Conservation (phyloP, 2,797 vertebrate genomes). For the Sebastes nivosus region DNA sequence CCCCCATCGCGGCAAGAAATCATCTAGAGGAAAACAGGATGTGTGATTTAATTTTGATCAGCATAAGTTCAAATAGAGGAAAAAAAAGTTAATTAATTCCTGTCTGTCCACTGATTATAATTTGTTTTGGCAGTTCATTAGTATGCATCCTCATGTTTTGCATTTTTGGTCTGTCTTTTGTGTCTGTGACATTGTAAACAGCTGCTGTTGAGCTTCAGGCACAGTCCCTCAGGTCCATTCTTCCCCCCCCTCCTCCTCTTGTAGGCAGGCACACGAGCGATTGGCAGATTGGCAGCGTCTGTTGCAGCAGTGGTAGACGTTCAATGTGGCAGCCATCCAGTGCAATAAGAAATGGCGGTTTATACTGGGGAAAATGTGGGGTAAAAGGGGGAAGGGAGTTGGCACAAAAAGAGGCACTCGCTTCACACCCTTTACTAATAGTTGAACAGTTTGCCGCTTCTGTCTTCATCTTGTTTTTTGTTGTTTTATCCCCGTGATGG, state of each 20-base stretch:
- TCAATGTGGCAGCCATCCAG: slow-evolving; percentile 72
- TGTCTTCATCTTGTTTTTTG: slow-evolving; percentile 63
- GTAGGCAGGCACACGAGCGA: slow-evolving; percentile 57
- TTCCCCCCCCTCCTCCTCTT: slow-evolving; percentile 43
- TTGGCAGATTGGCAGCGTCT: slow-evolving; percentile 83
- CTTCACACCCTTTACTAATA: slow-evolving; percentile 64
- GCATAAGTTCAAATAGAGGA: slow-evolving; percentile 24
- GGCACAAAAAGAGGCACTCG: slow-evolving; percentile 65
- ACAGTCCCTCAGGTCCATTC: slow-evolving; percentile 79
- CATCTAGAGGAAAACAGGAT: slow-evolving; percentile 2
- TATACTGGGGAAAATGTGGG: slow-evolving; percentile 61
- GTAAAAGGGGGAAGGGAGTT: slow-evolving; percentile 48
- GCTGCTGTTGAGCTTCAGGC: slow-evolving; percentile 81
- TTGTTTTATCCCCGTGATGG: slow-evolving; percentile 45
- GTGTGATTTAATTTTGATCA: slow-evolving; percentile 27
- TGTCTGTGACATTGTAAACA: slow-evolving; percentile 83
- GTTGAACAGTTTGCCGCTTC: slow-evolving; percentile 66
- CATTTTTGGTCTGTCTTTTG: slow-evolving; percentile 71
- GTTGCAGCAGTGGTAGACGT: slow-evolving; percentile 69
- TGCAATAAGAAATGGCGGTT: slow-evolving; percentile 67
- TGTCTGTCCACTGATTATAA: slow-evolving; percentile 71
- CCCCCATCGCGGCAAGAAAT: slow-evolving; percentile 5
- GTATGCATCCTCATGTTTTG: slow-evolving; percentile 81
- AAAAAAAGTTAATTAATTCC: slow-evolving; percentile 62
- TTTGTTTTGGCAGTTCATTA: slow-evolving; percentile 79